Base-by-base conservation (phyloP, 2,113 vertebrate genomes). In the Phyllostomus hastatus region DNA sequence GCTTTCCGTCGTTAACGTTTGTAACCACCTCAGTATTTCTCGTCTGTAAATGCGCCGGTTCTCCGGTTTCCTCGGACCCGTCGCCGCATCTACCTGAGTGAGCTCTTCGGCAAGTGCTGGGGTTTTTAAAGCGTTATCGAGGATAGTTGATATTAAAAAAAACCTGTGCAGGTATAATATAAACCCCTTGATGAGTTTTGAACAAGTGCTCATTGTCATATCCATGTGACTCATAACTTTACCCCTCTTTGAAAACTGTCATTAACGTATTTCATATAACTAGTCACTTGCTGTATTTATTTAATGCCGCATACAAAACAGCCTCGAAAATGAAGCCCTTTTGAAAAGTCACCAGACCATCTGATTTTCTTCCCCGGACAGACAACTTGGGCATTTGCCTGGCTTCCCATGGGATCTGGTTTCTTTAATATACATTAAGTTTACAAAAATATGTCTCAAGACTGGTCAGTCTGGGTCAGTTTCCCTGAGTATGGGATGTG, bases 11-110 rank as follows among this genome's bases (percentile, higher is more conserved):
- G 3, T 31, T 4, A 33, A 17, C 9, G 43, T 76, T 33, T 48
- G 31, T 76, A 76, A 19, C 33, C 3, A 48, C 43, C 28, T 73
- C 50, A 1, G 1, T 16, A 14, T 16, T 5, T 52, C 28, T 10
- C 2, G 3, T 14, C 26, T 5, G 1, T 20, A 4, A 28, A 22
- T 1, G 0, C 1, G 2, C 57, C 50, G 38, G 48, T 7, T 16
- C 50, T 4, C 50, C n/a, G 35, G 7, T 15, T 31, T 28, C 85
- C 38, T 48, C 26, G 7, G 1, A 24, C 50, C 7, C 4, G 1
- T 17, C 26, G 0, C 26, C 8, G 12, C 66, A 17, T 10, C 67
- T 33, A 35, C 35, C 67, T 10, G 7, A 59, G n/a, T 1, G 22
- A 10, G n/a, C n/a, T 1, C n/a, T 28, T 38, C n/a, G 7, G n/a